Percentiles rank a stretch among this genome's conserved stretches.
Conservation (phyloP, 2,113 vertebrate genomes). For the Colossoma macropomum region DNA sequence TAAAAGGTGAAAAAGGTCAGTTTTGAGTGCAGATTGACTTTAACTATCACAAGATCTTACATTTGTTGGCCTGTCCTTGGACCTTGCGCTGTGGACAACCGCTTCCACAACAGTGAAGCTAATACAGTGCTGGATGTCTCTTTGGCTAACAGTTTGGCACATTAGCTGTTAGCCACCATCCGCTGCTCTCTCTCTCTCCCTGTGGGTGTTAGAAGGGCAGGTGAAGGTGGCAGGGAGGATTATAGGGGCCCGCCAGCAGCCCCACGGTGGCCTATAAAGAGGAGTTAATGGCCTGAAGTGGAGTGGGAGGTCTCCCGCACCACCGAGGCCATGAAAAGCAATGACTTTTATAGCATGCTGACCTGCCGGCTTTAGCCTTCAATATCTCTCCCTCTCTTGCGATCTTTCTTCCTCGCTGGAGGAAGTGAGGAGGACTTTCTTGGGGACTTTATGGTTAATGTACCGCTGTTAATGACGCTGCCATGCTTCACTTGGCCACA, state of each 20-base stretch:
- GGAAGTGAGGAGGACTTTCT: constrained; percentile 56
- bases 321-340: constrained; percentile 73
- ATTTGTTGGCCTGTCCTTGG: neutral
- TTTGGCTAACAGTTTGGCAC: constrained; percentile 39
- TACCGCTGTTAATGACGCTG: constrained; percentile 76
- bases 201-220: constrained; percentile 71
- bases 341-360: constrained; percentile 80
- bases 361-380: constrained; percentile 67
- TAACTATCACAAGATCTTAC: neutral
- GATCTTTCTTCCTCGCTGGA: constrained; percentile 54
- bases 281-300: constrained; percentile 78
- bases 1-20: too few relatives aligned
- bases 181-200: constrained; percentile 62
- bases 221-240: constrained; percentile 74
- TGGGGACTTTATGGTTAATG: constrained; percentile 78
- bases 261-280: constrained; percentile 71
- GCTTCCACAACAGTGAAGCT: neutral
- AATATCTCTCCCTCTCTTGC: constrained; percentile 52
- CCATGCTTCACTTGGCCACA: constrained; percentile 60
- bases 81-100: neutral
- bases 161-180: constrained; percentile 30
- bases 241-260: constrained; percentile 73
- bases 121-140: neutral
- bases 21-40: neutral
- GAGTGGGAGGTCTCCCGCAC: constrained; percentile 75